These are phyloP conservation scores for Drosophila quadrilineata DNA, from an alignment of 1,140 invertebrate genomes.

Conservation along the genomic window DNA sequence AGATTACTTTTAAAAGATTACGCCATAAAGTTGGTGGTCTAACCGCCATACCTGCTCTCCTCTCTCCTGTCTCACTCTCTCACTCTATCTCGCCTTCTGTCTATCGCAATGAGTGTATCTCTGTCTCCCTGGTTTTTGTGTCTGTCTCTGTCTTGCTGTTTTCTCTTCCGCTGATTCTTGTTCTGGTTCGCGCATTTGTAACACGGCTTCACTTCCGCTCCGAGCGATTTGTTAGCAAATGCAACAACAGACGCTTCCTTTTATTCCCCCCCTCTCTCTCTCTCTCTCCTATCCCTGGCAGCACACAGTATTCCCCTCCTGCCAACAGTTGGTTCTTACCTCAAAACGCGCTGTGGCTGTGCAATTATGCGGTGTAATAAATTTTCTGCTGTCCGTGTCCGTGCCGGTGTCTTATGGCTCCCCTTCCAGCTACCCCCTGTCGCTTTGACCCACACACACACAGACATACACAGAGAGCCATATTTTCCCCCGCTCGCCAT, in stretches of 20 bases:
- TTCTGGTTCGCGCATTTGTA: slow-evolving; percentile 75
- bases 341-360: slow-evolving; percentile 69
- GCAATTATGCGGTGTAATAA: slow-evolving; percentile 80
- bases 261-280: background rate
- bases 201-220: slow-evolving; percentile 73
- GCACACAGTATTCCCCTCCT: background rate
- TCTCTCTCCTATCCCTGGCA: background rate
- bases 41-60: slow-evolving; percentile 19
- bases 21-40: slow-evolving; percentile 76
- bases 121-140: background rate
- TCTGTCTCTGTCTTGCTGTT: slow-evolving; percentile 1
- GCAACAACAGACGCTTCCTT: slow-evolving; percentile 63
- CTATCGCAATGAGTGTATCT: no score
- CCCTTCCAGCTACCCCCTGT: background rate
- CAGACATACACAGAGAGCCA: no score
- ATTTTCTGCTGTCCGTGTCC: slow-evolving; percentile 70
- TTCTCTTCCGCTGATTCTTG: slow-evolving; percentile 25
- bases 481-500: background rate
- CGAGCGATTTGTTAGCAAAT: slow-evolving; percentile 73
- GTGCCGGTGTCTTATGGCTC: background rate
- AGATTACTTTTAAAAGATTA: slow-evolving; percentile 79
- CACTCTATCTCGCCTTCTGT: background rate
- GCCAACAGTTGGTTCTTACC: slow-evolving; percentile 26
- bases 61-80: background rate
- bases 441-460: background rate